phyloP scores from a whole-genome alignment of 2,888 invertebrate genomes.

The Nudaria mundana region DNA sequence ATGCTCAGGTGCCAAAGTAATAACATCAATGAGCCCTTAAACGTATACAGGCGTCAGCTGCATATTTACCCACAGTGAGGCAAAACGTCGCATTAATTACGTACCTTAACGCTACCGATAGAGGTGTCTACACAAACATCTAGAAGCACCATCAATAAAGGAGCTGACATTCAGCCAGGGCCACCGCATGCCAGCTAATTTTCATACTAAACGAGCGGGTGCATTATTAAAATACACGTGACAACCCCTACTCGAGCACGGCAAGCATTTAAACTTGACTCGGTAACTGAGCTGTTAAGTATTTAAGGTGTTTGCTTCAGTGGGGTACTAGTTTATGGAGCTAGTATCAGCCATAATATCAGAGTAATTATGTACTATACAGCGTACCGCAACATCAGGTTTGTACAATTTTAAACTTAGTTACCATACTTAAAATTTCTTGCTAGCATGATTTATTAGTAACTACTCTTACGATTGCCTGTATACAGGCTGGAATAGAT shows the following conservation, averaged over 20 bases:
- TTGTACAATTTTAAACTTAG: too few relatives aligned
- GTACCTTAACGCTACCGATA: conserved; percentile 37
- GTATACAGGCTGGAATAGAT: too few relatives aligned
- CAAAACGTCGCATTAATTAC: conserved; percentile 41
- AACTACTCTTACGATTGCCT: too few relatives aligned
- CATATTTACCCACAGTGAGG: conserved; percentile 18
- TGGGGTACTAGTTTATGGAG: conserved; percentile 45
- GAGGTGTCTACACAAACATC: conserved; percentile 29
- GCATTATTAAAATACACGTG: conserved; percentile 77
- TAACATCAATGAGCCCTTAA: conserved; percentile 13
- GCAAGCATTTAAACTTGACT: conserved; percentile 64
- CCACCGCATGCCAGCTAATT: conserved; percentile 66
- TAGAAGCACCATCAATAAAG: conserved; percentile 59
- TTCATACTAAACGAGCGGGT: conserved; percentile 78
- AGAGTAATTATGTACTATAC: conserved; percentile 20
- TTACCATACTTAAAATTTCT: too few relatives aligned
- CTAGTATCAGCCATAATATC: conserved; percentile 23
- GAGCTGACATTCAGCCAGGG: conserved; percentile 48
- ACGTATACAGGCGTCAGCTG: conserved; percentile 6
- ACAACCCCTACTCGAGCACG: conserved; percentile 61
- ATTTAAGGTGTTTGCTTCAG: conserved; percentile 59
- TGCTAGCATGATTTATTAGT: too few relatives aligned
- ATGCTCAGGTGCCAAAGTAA: conserved; percentile 1
- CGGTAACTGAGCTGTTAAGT: conserved; percentile 56
- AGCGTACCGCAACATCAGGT: conserved; percentile 10